Evolutionary conservation across 2,888 invertebrate genomes (phyloP), one percentile per base, ranked within the genome.

Genomic region (Tachina grossa): DNA sequence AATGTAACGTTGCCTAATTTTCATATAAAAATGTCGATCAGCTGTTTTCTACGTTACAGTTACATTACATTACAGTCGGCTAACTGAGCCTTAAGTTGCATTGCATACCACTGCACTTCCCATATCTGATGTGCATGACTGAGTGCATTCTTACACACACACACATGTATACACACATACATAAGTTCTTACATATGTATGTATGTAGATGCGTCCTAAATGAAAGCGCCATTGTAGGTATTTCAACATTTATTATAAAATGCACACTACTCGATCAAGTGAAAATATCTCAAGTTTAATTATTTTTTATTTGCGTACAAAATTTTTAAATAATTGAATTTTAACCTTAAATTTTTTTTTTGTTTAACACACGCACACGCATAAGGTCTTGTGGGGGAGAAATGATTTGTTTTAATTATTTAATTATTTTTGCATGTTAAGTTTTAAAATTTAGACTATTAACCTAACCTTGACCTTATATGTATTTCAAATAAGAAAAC

Each of bases 371-470:
- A 41, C 9, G n/a, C n/a, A 22, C 13, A 63, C 41, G 2, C 51
- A 57, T 10, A 53, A 55, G 53, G 9, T 55, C 13, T 69, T 41
- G 19, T 19, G 9, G 13, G 9, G 13, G 16, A 49, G 49, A 69
- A 71, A n/a, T 14, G n/a, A 5, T 71, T 71, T 71, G 13, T 71
- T 45, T 45, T 31, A n/a, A 59, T 14, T 59, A 6, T 22, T 49
- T 61, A 16, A 41, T 9, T 63, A 59, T 41, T 14, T 59, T 59
- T 57, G 72, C 47, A 49, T 61, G 41, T 19, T 14, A 75, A 63
- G 11, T 39, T 49, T 61, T 11, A 11, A 16, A 41, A n/a, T 47
- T 16, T 45, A 45, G 8, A 13, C 2, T 63, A 65, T 47, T 47
- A 3, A 45, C 19, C 41, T 77, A 1, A 68, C 55, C 57, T 76